Evolutionary conservation across 1,140 invertebrate genomes (phyloP), one percentile per base, ranked within the genome.

Genomic region (Cheumatopsyche charites): DNA sequence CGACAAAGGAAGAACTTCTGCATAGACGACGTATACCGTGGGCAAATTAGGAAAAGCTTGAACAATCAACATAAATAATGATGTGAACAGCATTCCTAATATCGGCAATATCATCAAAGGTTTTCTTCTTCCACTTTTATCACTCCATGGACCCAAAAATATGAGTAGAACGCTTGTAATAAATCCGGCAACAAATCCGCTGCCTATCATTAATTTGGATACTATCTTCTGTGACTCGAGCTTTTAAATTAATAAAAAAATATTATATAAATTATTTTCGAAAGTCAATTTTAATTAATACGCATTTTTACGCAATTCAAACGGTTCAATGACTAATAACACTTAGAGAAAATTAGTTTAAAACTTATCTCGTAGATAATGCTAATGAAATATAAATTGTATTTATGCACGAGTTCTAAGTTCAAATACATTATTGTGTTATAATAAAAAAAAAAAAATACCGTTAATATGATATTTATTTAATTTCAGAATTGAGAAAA

Each of bases 101-200:
- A 85, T 70, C 1, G 83, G 81, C 62, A 83, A 55, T 13, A 85
- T 79, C 7, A 85, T 79, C n/a, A 83, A 71, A 1, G 83, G 83
- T 55, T 83, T 85, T 67, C 83, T 77, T 26, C 82, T 74, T 1
- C 82, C 82, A 76, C 83, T 85, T 73, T 79, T 82, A 71, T 85
- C 83, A 65, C 83, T 85, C 83, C 82, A 85, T 1, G 83, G 83
- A 0, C 82, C 83, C 7, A 82, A 78, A 61, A 85, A 85, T 1
- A 85, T 65, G 4, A 85, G 75, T 0, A 85, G 78, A 0, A 81
- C 58, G 0, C 80, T 82, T 3, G 82, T 78, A 15, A 83, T 79
- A 0, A 83, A 73, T 7, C 79, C 80, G 7, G 82, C 82, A 13
- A 85, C 78, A 66, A 85, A 84, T 75, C 81, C 81, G 68, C 82